phyloP scores from a whole-genome alignment of 2,888 invertebrate species.

The Ethmia dodecea region DNA sequence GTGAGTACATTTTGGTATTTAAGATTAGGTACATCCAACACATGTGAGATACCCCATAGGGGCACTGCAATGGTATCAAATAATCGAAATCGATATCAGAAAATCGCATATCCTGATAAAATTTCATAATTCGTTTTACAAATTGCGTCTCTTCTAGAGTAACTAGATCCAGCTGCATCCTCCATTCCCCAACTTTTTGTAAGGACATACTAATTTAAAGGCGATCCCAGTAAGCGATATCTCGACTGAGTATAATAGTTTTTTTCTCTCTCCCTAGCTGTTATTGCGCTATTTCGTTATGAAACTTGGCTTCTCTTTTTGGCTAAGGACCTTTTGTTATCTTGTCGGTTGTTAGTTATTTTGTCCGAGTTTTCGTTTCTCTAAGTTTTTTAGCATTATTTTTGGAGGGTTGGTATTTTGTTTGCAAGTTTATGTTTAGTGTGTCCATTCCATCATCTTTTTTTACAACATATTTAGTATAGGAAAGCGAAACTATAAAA shows the following conservation, averaged over 20 bases:
- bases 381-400: not conserved
- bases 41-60: no score
- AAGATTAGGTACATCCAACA: no score
- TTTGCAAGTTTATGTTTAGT: no score
- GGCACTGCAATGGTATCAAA: no score
- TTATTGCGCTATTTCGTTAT: constrained; percentile 17
- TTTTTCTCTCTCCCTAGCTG: constrained; percentile 17
- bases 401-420: no score
- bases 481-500: no score
- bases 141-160: constrained; percentile 3
- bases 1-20: no score
- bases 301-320: constrained; percentile 8
- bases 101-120: no score
- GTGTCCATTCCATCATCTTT: no score
- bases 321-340: not conserved
- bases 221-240: constrained; percentile 31
- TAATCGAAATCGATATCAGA: no score
- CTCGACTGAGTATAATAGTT: constrained; percentile 23
- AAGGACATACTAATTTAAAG: constrained; percentile 37
- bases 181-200: constrained; percentile 24
- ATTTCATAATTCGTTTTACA: no score
- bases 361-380: not conserved
- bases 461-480: no score
- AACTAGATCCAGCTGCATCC: constrained; percentile 2
- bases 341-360: constrained; percentile 1